Evolutionary conservation across 2,113 vertebrate genomes (phyloP).

Genomic region (Eolophus roseicapilla): DNA sequence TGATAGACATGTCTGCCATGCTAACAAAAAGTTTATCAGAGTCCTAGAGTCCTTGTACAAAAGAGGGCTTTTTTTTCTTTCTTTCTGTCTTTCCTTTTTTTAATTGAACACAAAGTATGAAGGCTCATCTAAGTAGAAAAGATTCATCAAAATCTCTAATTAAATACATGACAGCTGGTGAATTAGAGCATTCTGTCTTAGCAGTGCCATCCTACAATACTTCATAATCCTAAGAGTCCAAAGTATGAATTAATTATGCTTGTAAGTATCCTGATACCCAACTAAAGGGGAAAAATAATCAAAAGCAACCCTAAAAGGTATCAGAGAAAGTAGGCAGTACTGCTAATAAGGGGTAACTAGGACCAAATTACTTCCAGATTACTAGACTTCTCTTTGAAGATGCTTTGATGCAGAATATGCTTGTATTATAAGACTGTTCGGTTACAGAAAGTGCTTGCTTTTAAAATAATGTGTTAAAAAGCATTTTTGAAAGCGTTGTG

Average conservation of each 20-base stretch:
- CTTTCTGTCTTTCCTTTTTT: neutral
- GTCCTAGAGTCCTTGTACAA: neutral
- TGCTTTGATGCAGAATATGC: neutral
- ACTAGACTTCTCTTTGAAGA: neutral
- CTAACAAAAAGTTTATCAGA: neutral
- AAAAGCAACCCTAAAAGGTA: conserved; percentile 25
- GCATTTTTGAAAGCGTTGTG: neutral
- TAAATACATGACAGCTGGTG: conserved; percentile 80
- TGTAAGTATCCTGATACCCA: conserved; percentile 63
- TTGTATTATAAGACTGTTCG: neutral
- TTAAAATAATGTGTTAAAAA: neutral
- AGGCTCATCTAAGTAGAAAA: conserved; percentile 60
- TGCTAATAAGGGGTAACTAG: neutral
- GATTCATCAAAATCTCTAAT: conserved; percentile 78
- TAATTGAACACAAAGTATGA: neutral
- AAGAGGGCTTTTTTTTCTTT: neutral
- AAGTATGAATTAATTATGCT: conserved; percentile 79
- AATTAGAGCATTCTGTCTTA: conserved; percentile 80
- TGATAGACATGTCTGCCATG: neutral
- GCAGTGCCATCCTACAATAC: conserved; percentile 71
- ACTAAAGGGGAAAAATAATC: neutral
- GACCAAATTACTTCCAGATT: neutral
- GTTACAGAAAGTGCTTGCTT: neutral
- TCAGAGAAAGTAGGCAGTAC: neutral
- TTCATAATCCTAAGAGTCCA: conserved; percentile 78